Base-by-base conservation (phyloP, 2,797 vertebrate genomes). In the Tangara arthus region DNA sequence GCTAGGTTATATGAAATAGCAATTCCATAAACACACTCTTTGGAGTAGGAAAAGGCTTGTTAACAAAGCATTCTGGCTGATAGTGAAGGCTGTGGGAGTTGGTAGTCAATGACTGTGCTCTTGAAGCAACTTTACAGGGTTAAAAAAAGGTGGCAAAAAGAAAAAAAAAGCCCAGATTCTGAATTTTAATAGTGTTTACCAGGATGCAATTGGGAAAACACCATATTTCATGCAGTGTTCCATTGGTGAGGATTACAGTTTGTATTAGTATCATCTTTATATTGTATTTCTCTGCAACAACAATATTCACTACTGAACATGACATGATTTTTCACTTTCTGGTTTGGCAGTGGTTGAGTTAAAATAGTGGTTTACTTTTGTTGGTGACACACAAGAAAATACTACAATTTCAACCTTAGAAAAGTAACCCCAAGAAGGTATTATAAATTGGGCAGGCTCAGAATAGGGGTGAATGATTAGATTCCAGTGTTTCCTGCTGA, bases 401-500 rank as follows among this genome's bases (percentile, higher is more conserved):
- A 17, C 65, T 94, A 59, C 94, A 93, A 75, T 97, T 97, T 96
- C 91, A 96, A 92, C 91, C 96, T 90, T 87, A 93, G 94, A 93
- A 97, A 95, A 95, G 92, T 93, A 97, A 95, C 92, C 95, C 89
- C 91, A 86, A 96, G 94, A 97, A 97, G 87, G 71, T 94, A 92
- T 94, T 97, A 95, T 96, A 96, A 97, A 97, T 96, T 96, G 97
- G 61, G 91, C 88, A 72, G 94, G 82, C 93, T 96, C 80, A 77
- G 96, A 97, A 93, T 94, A 87, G 68, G 82, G 68, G 91, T 90
- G 90, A 96, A 94, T 97, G 95, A 98, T 98, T 97, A 98, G 95
- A 97, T 97, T 97, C 94, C 91, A 85, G 89, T 70, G 93, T 95
- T 97, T 97, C 97, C 97, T 95, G 96, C 97, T 97, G 97, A 94